Base-by-base conservation (phyloP, 1,140 invertebrate genomes). In the Homalodisca vitripennis region DNA sequence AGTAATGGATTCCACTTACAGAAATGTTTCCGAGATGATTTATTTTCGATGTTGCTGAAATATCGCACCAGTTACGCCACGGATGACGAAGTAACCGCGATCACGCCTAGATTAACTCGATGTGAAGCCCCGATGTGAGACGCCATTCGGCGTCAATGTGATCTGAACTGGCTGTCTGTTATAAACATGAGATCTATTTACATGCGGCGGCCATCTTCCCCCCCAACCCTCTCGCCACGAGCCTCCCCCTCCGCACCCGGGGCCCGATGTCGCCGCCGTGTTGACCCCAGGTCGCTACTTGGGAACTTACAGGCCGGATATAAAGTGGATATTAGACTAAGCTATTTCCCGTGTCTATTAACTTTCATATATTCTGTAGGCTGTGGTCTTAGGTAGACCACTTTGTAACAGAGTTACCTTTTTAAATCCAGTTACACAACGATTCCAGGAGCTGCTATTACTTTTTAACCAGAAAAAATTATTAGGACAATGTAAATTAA, bases 1-100 rank as follows among this genome's bases (percentile, higher is more conserved):
- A 26, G 55, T 60, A 60, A 60, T 60, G 55, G 55, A 60, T 60
- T 60, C 55, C 55, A 24, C 29, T 60, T 60, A 60, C 24, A 51
- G 48, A 51, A 60, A 60, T 29, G 55, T 60, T 60, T 29, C 55
- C 14, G 55, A 30, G 55, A 60, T 60, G 55, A 60, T 60, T 60
- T 60, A 60, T 60, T 60, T 30, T 26, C 55, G 24, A 60, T 27
- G 3, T 10, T 13, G 3, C 29, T 60, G 55, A 60, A 60, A 60
- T 60, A 27, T 60, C 55, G n/a, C n/a, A n/a, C n/a, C n/a, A n/a
- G n/a, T n/a, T n/a, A n/a, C n/a, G n/a, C n/a, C n/a, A n/a, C n/a
- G n/a, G n/a, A n/a, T n/a, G 26, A 60, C 24, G 29, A 60, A 27
- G 14, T 60, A 27, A 2, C 55, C 14, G 55, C 26, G 22, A 2